These are phyloP conservation scores for Nycticryphes semicollaris DNA, from an alignment of 2,113 vertebrate species.

Conservation along the genomic window DNA sequence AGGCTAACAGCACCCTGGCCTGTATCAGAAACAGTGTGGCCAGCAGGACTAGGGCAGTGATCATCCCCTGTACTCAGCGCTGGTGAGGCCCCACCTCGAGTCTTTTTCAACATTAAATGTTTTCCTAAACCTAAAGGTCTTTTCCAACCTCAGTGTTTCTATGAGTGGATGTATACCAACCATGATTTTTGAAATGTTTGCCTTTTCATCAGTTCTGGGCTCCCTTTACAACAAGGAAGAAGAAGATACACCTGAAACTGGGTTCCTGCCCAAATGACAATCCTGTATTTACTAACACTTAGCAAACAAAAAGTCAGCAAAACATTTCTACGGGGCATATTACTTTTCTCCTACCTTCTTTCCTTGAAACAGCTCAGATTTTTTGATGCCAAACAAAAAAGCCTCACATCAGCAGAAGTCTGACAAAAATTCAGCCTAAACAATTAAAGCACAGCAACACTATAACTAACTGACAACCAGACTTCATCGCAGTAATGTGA, in stretches of 20 bases:
- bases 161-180: background rate
- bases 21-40: background rate
- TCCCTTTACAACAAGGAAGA: background rate
- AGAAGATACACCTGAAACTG: background rate
- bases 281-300: background rate
- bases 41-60: background rate
- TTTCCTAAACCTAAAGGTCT: background rate
- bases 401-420: background rate
- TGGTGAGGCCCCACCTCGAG: accelerated
- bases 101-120: background rate
- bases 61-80: accelerated
- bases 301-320: background rate
- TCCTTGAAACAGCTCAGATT: background rate
- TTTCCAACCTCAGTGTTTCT: background rate
- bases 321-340: background rate
- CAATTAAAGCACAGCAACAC: background rate
- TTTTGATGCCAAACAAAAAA: background rate
- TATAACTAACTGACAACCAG: background rate
- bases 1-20: background rate
- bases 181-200: background rate
- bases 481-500: background rate
- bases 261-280: background rate
- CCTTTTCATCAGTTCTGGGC: background rate
- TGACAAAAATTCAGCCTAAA: background rate
- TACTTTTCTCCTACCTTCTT: background rate